phyloP scores from a whole-genome alignment of 1,140 invertebrate species.

The Leptopilina boulardi region DNA sequence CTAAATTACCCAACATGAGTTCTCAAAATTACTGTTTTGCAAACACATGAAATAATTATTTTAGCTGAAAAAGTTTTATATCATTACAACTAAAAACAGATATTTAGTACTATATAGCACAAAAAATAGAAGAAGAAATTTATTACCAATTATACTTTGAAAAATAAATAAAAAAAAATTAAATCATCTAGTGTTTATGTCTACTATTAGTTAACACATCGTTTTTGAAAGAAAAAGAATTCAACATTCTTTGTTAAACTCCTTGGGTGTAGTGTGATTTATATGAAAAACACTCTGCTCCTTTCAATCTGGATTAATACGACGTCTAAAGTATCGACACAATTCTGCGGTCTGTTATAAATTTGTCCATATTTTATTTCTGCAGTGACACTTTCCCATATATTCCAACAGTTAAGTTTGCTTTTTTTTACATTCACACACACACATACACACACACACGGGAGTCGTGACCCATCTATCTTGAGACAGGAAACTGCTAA shows the following conservation, averaged over 20 bases:
- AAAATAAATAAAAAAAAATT: too few species aligned
- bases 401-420: conserved; percentile 23
- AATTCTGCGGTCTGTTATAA: not conserved
- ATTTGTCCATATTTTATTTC: conserved; percentile 36
- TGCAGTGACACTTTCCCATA: conserved; percentile 4
- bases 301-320: conserved; percentile 4
- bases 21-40: too few species aligned
- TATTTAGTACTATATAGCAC: too few species aligned
- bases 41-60: too few species aligned
- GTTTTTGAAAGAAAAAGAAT: too few species aligned
- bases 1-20: not conserved
- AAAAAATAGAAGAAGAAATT: too few species aligned
- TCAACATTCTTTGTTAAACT: not conserved
- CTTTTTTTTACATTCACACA: conserved; percentile 20
- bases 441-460: not conserved
- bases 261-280: not conserved
- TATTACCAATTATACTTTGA: too few species aligned
- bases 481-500: conserved; percentile 31
- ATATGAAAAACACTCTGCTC: conserved; percentile 11
- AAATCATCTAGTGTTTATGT: too few species aligned
- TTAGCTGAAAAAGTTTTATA: too few species aligned
- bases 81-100: too few species aligned
- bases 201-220: too few species aligned
- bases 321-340: conserved; percentile 15
- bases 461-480: conserved; percentile 21